These are phyloP conservation scores for mouse (Mus musculus) DNA, from an alignment of 2,113 vertebrate species.

Conservation along the genomic window GRCm39 chr9:10387001-10387500, in stretches of 20 bases:
- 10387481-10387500: rapidly evolving
- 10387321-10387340: not conserved
- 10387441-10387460: not conserved
- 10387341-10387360: not conserved
- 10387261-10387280: not conserved
- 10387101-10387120: not conserved
- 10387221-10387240: not conserved
- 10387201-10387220: not conserved
- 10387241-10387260: not conserved
- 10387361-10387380: not conserved
- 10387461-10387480: not conserved
- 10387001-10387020: conserved; percentile 29
- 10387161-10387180: not conserved
- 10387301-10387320: not conserved
- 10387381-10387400: not conserved
- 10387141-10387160: not conserved
- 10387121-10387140: not conserved
- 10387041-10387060: not conserved
- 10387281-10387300: not conserved
- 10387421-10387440: not conserved
- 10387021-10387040: conserved; percentile 48
- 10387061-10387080: conserved; percentile 34
- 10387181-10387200: not conserved
- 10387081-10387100: not conserved
- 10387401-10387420: not conserved